These are phyloP conservation scores for Synergus laeviventris DNA, from an alignment of 2,888 invertebrate species.

Conservation along the genomic window DNA sequence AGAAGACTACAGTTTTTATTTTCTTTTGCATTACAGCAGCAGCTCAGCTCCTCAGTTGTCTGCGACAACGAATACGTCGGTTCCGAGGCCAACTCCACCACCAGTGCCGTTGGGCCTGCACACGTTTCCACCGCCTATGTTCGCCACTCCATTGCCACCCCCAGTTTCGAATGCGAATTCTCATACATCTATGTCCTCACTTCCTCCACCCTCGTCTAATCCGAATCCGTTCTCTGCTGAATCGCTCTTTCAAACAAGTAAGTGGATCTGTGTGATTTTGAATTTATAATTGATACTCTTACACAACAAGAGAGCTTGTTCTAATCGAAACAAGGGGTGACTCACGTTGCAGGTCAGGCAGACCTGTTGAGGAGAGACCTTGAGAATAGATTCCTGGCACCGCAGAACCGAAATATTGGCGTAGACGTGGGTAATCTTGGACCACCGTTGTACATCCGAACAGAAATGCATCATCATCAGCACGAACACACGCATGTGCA, in stretches of 20 bases:
- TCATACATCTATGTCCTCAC: conserved; percentile 71
- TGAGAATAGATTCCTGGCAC: conserved; percentile 93
- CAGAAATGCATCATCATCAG: conserved; percentile 95
- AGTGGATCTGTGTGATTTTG: conserved; percentile 74
- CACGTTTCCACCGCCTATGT: conserved; percentile 82
- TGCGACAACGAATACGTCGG: conserved; percentile 77
- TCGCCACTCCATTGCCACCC: conserved; percentile 82
- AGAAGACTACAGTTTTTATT: not conserved
- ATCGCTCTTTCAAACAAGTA: conserved; percentile 90
- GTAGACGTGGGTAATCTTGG: conserved; percentile 71
- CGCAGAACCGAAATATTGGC: conserved; percentile 82
- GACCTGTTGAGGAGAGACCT: conserved; percentile 92
- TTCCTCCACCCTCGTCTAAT: conserved; percentile 78
- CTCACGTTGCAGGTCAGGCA: conserved; percentile 81
- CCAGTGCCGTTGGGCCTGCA: conserved; percentile 78
- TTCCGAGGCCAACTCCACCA: conserved; percentile 79
- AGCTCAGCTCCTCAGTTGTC: conserved; percentile 75
- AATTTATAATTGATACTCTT: not conserved
- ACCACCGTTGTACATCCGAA: conserved; percentile 83
- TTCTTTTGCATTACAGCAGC: conserved; percentile 61
- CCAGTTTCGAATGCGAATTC: conserved; percentile 75
- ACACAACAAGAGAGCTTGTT: not conserved
- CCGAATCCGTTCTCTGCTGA: conserved; percentile 93
- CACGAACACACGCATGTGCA: conserved; percentile 95
- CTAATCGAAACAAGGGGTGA: conserved; percentile 68